Conservation (phyloP, 2,888 invertebrate genomes). For the Agrilus mali region DNA sequence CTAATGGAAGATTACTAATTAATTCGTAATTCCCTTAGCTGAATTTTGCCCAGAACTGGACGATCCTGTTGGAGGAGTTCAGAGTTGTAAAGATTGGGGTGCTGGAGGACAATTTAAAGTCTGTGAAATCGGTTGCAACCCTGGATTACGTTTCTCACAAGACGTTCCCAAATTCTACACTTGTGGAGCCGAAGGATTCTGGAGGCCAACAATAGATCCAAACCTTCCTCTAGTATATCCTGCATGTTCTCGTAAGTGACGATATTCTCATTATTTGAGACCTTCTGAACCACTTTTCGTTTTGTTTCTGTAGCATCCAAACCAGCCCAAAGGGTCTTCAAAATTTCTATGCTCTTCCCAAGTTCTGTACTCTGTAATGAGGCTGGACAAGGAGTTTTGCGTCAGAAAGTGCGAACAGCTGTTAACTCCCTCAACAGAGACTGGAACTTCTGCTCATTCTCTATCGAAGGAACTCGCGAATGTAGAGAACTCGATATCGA, state of each 20-base stretch:
- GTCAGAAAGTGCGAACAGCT: conserved; percentile 78
- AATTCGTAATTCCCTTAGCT: conserved; percentile 39
- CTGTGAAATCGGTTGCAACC: conserved; percentile 80
- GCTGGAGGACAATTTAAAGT: conserved; percentile 93
- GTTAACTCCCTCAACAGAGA: conserved; percentile 85
- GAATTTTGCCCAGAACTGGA: conserved; percentile 83
- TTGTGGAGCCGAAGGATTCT: conserved; percentile 96
- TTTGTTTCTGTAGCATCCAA: conserved; percentile 50
- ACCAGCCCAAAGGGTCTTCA: conserved; percentile 90
- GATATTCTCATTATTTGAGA: background rate
- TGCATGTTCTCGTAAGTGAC: conserved; percentile 65
- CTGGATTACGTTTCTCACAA: conserved; percentile 81
- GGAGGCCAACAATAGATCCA: conserved; percentile 81
- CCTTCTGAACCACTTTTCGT: background rate
- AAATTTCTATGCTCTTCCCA: conserved; percentile 88
- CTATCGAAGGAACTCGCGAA: conserved; percentile 75
- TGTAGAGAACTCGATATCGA: conserved; percentile 85
- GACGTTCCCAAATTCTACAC: conserved; percentile 93
- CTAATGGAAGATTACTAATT: conserved; percentile 2
- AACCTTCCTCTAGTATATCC: conserved; percentile 75
- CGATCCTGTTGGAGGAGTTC: conserved; percentile 84
- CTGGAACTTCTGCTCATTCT: conserved; percentile 94
- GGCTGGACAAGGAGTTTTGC: conserved; percentile 83
- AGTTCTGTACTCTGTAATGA: conserved; percentile 93
- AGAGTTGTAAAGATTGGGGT: conserved; percentile 92